phyloP scores from a whole-genome alignment of 2,113 vertebrate genomes.

The Triplophysa dalaica region DNA sequence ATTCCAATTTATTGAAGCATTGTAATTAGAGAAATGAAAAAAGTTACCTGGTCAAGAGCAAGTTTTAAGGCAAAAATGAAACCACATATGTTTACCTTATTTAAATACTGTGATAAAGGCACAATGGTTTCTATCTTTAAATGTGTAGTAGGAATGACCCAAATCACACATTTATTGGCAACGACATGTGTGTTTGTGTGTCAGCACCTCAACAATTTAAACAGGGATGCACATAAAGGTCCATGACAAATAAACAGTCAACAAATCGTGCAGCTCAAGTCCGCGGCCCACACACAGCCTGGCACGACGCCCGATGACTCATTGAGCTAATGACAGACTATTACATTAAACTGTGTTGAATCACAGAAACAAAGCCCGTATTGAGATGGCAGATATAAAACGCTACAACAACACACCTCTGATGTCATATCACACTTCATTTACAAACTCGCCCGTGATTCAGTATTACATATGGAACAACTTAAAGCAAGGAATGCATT shows the following conservation, averaged over 20 bases:
- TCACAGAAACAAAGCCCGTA: conserved; percentile 40
- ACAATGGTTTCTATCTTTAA: not conserved
- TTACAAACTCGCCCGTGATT: not conserved
- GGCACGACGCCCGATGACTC: conserved; percentile 44
- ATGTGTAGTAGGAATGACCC: not conserved
- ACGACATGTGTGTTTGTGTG: conserved; percentile 10
- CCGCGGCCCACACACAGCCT: conserved; percentile 38
- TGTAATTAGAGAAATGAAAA: too few species aligned
- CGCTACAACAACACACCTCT: not conserved
- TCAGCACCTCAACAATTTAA: conserved; percentile 6
- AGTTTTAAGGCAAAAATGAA: too few species aligned
- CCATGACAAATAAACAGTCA: conserved; percentile 37
- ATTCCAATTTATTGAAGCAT: too few species aligned
- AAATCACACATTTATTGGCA: conserved; percentile 2
- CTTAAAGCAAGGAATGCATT: not conserved
- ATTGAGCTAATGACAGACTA: conserved; percentile 44
- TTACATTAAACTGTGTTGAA: conserved; percentile 51
- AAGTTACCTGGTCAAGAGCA: too few species aligned
- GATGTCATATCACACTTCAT: not conserved
- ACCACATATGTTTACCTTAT: too few species aligned
- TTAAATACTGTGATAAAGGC: too few species aligned
- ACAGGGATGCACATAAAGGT: conserved; percentile 39
- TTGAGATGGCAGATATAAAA: conserved; percentile 30
- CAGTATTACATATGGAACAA: not conserved
- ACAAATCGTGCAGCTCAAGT: conserved; percentile 16